These are phyloP conservation scores for Ypsolopha sequella DNA, from an alignment of 2,888 invertebrate genomes.

Conservation along the genomic window DNA sequence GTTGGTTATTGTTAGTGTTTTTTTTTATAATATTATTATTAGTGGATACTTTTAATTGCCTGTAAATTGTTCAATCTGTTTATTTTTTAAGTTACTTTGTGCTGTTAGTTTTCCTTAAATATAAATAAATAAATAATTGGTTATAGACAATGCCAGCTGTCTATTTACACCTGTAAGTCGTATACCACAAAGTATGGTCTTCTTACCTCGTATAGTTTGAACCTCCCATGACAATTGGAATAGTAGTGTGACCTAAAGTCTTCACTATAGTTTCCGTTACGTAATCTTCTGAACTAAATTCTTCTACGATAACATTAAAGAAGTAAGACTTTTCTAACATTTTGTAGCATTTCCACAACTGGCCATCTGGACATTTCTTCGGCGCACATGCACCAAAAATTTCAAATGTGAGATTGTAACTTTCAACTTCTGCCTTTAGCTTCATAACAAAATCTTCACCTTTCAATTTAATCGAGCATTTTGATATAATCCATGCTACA, in stretches of 20 bases:
- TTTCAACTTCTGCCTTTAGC: slow-evolving; percentile 29
- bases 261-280: slow-evolving; percentile 37
- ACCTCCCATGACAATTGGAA: slow-evolving; percentile 42
- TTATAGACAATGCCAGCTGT: neutral
- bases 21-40: too few relatives aligned
- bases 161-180: neutral
- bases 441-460: slow-evolving; percentile 32
- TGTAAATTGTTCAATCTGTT: too few relatives aligned
- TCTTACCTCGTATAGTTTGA: slow-evolving; percentile 38
- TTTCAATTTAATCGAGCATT: slow-evolving; percentile 33
- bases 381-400: slow-evolving; percentile 39
- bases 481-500: slow-evolving; percentile 39
- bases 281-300: slow-evolving; percentile 36
- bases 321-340: slow-evolving; percentile 43
- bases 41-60: too few relatives aligned
- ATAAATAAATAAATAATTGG: neutral
- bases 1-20: too few relatives aligned
- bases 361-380: slow-evolving; percentile 29
- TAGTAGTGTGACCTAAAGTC: slow-evolving; percentile 29
- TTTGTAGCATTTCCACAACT: slow-evolving; percentile 26
- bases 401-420: slow-evolving; percentile 41
- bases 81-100: too few relatives aligned
- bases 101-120: too few relatives aligned
- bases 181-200: neutral
- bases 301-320: slow-evolving; percentile 45